A percentile compares a stretch with the other conserved stretches of the same genome.
Conservation (phyloP, 2,113 vertebrate genomes). For the Gambusia holbrooki region DNA sequence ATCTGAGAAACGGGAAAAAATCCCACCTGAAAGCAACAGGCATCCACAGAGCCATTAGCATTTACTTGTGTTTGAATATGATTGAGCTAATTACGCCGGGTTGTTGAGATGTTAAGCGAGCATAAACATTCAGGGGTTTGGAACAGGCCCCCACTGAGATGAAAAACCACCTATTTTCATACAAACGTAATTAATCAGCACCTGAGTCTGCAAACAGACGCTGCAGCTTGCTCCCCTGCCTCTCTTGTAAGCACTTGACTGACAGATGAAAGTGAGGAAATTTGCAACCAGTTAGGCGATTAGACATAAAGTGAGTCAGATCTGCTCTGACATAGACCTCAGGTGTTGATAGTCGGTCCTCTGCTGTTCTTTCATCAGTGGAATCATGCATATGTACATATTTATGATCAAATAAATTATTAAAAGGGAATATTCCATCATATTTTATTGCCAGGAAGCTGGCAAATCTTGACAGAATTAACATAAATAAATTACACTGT, state of each 20-base stretch:
- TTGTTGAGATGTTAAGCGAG: conserved; percentile 55
- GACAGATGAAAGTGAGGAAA: conserved; percentile 66
- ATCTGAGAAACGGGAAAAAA: conserved; percentile 71
- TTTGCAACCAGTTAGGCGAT: conserved; percentile 54
- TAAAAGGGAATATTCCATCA: background rate
- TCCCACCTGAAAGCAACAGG: conserved; percentile 71
- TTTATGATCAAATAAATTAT: background rate
- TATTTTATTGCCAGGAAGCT: background rate
- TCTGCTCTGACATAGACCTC: conserved; percentile 30
- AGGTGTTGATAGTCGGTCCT: conserved; percentile 3
- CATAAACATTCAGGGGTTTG: conserved; percentile 57
- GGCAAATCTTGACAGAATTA: background rate
- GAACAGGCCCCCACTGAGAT: conserved; percentile 62
- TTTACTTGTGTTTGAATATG: conserved; percentile 66
- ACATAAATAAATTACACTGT: background rate
- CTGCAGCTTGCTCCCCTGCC: conserved; percentile 45
- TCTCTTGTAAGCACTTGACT: conserved; percentile 49
- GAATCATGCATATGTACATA: conserved; percentile 1
- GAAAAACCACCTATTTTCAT: conserved; percentile 69
- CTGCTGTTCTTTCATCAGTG: too few species aligned
- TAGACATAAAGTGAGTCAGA: conserved; percentile 40
- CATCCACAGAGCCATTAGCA: conserved; percentile 59
- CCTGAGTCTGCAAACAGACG: conserved; percentile 62
- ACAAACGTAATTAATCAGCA: conserved; percentile 68
- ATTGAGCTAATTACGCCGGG: conserved; percentile 70